Conservation (phyloP, 2,797 vertebrate species). For the Sebastes itinus region DNA sequence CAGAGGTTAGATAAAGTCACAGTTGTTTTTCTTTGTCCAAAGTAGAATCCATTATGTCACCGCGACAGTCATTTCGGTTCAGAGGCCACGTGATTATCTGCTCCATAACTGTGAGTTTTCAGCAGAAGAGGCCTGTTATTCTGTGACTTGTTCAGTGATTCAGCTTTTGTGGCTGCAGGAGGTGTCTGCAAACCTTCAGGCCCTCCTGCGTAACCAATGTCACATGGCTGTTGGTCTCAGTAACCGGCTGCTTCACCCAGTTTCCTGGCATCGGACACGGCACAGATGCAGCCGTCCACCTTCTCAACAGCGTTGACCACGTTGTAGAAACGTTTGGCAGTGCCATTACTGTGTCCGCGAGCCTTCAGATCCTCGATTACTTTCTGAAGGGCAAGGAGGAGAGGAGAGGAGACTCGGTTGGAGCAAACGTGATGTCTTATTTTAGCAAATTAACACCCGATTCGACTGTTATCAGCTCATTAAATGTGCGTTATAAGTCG, state of each 20-base stretch:
- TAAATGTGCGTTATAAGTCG: background rate
- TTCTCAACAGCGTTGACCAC: conserved; percentile 79
- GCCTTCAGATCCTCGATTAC: conserved; percentile 60
- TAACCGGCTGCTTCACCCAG: conserved; percentile 80
- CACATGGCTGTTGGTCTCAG: conserved; percentile 49
- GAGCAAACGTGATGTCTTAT: background rate
- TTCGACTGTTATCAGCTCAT: background rate
- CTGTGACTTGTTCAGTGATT: background rate
- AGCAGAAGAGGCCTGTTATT: background rate
- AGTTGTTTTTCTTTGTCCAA: background rate
- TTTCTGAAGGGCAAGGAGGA: conserved; percentile 47
- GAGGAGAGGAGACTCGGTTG: background rate
- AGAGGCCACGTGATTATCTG: background rate
- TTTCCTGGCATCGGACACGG: conserved; percentile 81
- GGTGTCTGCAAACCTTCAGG: conserved; percentile 15
- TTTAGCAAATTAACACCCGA: background rate
- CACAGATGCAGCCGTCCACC: conserved; percentile 66
- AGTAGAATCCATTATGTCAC: conserved; percentile 1
- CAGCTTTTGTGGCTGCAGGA: background rate
- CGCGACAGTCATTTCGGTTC: background rate
- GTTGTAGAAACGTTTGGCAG: conserved; percentile 63
- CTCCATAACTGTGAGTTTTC: background rate
- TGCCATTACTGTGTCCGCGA: conserved; percentile 59
- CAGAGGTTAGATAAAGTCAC: background rate
- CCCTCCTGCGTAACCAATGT: background rate